phyloP scores from a whole-genome alignment of 2,888 invertebrate genomes.

The Drosophila hawaiiensis region DNA sequence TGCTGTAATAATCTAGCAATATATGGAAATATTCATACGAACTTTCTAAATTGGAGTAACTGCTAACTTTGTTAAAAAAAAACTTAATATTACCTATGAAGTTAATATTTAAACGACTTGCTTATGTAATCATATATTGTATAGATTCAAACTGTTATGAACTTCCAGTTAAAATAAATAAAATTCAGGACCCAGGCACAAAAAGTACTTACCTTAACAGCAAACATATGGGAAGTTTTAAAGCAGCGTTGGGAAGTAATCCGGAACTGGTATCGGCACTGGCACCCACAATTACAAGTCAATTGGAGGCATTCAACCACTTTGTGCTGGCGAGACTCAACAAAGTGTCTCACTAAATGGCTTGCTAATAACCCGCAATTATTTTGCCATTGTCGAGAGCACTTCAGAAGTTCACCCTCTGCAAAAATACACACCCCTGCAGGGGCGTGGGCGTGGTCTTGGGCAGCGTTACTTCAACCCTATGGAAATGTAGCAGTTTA shows the following conservation, averaged over 20 bases:
- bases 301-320: slow-evolving; percentile 40
- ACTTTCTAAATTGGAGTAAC: background rate
- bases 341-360: slow-evolving; percentile 67
- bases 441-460: slow-evolving; percentile 17
- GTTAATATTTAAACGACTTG: background rate
- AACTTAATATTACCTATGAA: background rate
- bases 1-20: background rate
- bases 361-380: slow-evolving; percentile 73
- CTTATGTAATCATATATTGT: background rate
- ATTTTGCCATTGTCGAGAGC: slow-evolving; percentile 65
- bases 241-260: background rate
- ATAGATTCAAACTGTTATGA: background rate
- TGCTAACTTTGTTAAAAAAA: background rate
- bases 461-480: slow-evolving; percentile 56
- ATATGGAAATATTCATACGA: background rate
- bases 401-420: slow-evolving; percentile 39
- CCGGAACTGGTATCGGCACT: slow-evolving; percentile 10
- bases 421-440: slow-evolving; percentile 6
- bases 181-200: background rate
- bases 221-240: slow-evolving; percentile 24
- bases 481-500: slow-evolving; percentile 57
- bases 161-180: background rate
- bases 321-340: slow-evolving; percentile 15
- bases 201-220: slow-evolving; percentile 22
- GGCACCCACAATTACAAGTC: slow-evolving; percentile 33